Conservation (phyloP, 2,113 vertebrate genomes). For the Neodon shergylaensis region DNA sequence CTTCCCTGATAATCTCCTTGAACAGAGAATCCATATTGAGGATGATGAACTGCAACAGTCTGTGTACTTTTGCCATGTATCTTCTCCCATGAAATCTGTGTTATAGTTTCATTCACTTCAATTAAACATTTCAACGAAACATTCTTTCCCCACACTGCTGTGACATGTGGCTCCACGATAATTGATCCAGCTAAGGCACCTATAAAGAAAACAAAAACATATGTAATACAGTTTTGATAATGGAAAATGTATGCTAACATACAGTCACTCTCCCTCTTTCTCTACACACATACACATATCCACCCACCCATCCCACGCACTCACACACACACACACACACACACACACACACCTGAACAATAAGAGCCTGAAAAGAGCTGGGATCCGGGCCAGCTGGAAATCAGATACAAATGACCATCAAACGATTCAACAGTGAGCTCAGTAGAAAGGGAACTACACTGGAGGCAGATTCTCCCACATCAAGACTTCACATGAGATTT, state of each 20-base stretch:
- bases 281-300: background rate
- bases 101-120: conserved; percentile 94
- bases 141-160: conserved; percentile 95
- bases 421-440: background rate
- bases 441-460: background rate
- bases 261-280: background rate
- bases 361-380: background rate
- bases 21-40: conserved; percentile 93
- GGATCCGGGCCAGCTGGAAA: background rate
- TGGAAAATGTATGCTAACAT: background rate
- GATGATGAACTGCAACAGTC: conserved; percentile 95
- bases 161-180: conserved; percentile 90
- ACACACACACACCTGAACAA: background rate
- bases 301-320: too few relatives aligned
- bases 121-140: conserved; percentile 94
- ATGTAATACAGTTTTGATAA: conserved; percentile 34
- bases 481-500: background rate
- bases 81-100: conserved; percentile 97
- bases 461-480: background rate
- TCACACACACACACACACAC: background rate
- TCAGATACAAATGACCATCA: background rate
- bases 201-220: conserved; percentile 76
- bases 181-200: conserved; percentile 92
- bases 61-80: conserved; percentile 88
- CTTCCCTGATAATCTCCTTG: conserved; percentile 90